These are phyloP conservation scores for Drosophila rufa DNA, from an alignment of 1,140 invertebrate genomes.

Conservation along the genomic window DNA sequence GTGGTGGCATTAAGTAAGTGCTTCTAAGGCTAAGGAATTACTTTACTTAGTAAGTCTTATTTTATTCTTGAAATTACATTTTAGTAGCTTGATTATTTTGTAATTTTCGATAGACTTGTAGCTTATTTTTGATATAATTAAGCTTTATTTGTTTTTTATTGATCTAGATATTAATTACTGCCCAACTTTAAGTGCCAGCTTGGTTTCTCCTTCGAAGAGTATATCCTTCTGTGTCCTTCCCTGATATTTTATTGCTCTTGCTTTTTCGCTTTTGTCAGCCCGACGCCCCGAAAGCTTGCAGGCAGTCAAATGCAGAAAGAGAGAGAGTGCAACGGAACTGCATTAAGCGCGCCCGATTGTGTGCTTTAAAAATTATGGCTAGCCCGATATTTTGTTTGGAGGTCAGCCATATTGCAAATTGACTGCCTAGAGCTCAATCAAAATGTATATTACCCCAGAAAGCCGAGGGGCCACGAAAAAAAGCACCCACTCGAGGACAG, in stretches of 20 bases:
- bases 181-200: too few relatives aligned
- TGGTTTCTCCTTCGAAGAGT: conserved; percentile 6
- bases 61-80: too few relatives aligned
- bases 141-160: too few relatives aligned
- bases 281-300: conserved; percentile 4
- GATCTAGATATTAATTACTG: too few relatives aligned
- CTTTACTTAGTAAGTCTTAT: too few relatives aligned
- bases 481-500: conserved; percentile 1
- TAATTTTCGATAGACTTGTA: too few relatives aligned
- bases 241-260: conserved; percentile 4
- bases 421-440: conserved; percentile 57
- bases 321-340: conserved; percentile 18
- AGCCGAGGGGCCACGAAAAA: background rate
- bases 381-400: conserved; percentile 38
- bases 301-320: conserved; percentile 17
- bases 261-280: conserved; percentile 47
- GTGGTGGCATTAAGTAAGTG: background rate
- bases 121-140: too few relatives aligned
- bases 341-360: conserved; percentile 41
- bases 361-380: conserved; percentile 53
- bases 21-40: background rate
- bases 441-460: conserved; percentile 35
- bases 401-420: conserved; percentile 42
- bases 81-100: too few relatives aligned
- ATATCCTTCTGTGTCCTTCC: background rate